phyloP scores from a whole-genome alignment of 2,113 vertebrate species.

The Naja naja region DNA sequence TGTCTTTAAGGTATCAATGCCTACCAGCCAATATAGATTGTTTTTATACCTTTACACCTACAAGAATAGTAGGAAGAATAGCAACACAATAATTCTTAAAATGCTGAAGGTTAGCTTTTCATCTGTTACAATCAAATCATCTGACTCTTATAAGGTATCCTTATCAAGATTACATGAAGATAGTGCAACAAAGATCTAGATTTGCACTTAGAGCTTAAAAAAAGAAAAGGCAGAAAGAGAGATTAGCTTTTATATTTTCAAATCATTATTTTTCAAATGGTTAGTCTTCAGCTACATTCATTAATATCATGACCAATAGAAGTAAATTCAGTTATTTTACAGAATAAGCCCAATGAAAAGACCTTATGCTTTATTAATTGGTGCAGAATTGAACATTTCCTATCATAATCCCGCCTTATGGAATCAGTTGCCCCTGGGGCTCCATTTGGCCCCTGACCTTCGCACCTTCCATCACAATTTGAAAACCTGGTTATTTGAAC shows the following conservation, averaged over 20 bases:
- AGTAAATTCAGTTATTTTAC: not conserved
- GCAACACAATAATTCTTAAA: conserved; percentile 39
- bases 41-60: conserved; percentile 52
- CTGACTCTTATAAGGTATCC: not conserved
- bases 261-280: not conserved
- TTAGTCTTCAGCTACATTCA: not conserved
- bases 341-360: not conserved
- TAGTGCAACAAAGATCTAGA: not conserved
- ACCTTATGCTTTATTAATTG: not conserved
- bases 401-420: too few relatives aligned
- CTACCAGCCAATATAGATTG: conserved; percentile 47
- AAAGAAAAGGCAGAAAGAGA: not conserved
- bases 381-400: not conserved
- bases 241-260: not conserved
- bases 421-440: too few relatives aligned
- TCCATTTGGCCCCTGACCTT: too few relatives aligned
- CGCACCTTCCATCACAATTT: too few relatives aligned
- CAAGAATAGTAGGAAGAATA: conserved; percentile 50
- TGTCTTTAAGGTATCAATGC: conserved; percentile 58
- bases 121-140: conserved; percentile 4
- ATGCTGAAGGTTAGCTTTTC: conserved; percentile 52
- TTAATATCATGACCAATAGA: not conserved
- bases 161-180: not conserved
- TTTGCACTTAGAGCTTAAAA: not conserved
- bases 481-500: too few relatives aligned